A percentile compares a stretch with the other conserved stretches of the same genome.
Conservation (phyloP, 2,888 invertebrate species). For the Sphinx pinastri region DNA sequence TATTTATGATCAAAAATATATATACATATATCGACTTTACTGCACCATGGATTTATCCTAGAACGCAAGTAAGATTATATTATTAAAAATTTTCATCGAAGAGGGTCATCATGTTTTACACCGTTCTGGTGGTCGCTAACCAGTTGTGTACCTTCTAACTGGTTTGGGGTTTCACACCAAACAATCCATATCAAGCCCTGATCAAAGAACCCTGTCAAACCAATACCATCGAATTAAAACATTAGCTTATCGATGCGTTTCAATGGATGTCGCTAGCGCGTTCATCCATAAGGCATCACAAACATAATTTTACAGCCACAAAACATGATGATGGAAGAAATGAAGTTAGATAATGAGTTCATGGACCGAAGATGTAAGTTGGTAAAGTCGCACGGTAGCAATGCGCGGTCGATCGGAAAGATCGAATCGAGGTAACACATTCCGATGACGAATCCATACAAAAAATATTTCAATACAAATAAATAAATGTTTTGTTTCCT, state of each 20-base stretch:
- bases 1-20: too few species aligned
- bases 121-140: too few species aligned
- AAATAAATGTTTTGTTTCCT: neutral
- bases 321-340: neutral
- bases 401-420: slow-evolving; percentile 70
- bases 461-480: slow-evolving; percentile 6
- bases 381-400: slow-evolving; percentile 63
- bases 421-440: slow-evolving; percentile 69
- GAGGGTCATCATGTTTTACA: too few species aligned
- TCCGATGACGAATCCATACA: slow-evolving; percentile 49
- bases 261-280: slow-evolving; percentile 18
- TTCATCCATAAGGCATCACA: slow-evolving; percentile 7
- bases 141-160: neutral
- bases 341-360: neutral
- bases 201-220: slow-evolving; percentile 21
- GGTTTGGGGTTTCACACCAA: neutral
- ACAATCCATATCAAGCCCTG: slow-evolving; percentile 9
- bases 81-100: too few species aligned
- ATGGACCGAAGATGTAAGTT: slow-evolving; percentile 22
- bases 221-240: slow-evolving; percentile 16
- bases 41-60: too few species aligned
- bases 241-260: slow-evolving; percentile 22
- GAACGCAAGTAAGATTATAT: too few species aligned
- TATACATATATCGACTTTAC: too few species aligned
- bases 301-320: neutral